Percentiles rank a stretch among this genome's conserved stretches.
Evolutionary conservation across 2,797 vertebrate species (phyloP).

Genomic region (Mycteria americana): DNA sequence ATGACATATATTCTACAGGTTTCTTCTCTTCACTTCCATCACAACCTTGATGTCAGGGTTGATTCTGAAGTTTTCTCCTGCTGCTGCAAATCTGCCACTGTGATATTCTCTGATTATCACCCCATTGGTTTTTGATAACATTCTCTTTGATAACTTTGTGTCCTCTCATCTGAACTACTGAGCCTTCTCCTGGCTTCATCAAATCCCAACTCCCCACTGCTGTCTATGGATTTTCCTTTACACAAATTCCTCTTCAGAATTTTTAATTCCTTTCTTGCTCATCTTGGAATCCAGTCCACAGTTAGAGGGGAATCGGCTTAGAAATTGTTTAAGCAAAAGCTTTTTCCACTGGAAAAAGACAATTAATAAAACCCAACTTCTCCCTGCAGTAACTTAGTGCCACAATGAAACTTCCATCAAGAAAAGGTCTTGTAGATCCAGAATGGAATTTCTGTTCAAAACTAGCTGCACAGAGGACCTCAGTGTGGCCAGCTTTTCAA

Average conservation of each 20-base stretch:
- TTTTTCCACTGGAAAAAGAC: neutral
- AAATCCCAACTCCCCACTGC: neutral
- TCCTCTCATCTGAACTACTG: neutral
- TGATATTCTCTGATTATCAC: neutral
- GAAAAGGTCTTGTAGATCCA: neutral
- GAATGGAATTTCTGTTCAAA: neutral
- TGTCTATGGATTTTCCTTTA: neutral
- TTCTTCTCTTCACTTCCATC: neutral
- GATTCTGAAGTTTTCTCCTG: neutral
- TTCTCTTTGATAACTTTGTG: neutral
- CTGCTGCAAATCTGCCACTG: neutral
- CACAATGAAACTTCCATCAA: neutral
- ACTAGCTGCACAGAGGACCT: neutral
- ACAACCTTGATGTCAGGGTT: neutral
- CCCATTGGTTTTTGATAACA: neutral
- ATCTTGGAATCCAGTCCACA: neutral
- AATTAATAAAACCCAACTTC: neutral
- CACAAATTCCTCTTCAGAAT: neutral
- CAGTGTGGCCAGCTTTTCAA: neutral
- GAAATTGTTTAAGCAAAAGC: neutral
- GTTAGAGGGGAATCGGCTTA: neutral
- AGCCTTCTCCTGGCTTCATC: neutral
- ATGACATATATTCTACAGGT: neutral
- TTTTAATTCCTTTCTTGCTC: neutral
- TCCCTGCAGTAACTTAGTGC: neutral